Percentiles rank a stretch among this genome's conserved stretches.
Evolutionary conservation across 2,797 vertebrate genomes (phyloP).

Genomic region (Masticophis lateralis): DNA sequence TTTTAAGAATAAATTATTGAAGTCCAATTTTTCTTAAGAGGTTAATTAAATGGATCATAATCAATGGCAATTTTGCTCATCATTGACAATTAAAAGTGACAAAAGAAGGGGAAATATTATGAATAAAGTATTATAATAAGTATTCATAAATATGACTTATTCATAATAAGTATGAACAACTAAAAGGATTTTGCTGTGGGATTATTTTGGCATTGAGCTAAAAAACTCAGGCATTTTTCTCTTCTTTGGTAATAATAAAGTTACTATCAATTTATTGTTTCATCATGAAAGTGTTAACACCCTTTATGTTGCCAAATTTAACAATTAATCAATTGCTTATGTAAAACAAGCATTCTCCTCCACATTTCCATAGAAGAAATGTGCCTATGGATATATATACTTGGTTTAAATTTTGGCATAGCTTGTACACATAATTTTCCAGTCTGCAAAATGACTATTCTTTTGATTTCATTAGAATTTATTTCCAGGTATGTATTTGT

Average conservation of each 20-base stretch:
- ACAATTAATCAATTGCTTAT: background rate
- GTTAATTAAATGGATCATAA: background rate
- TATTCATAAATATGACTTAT: no score
- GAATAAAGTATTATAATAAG: no score
- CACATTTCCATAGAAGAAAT: background rate
- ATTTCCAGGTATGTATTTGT: background rate
- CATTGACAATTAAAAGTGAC: background rate
- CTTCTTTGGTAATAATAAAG: background rate
- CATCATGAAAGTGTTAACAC: background rate
- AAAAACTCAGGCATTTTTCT: background rate
- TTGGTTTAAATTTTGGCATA: background rate
- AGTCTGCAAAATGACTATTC: background rate
- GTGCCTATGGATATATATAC: background rate
- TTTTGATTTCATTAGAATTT: background rate
- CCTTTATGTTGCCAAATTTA: background rate
- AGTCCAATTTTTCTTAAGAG: background rate
- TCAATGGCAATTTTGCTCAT: background rate
- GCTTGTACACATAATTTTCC: background rate
- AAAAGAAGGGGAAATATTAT: background rate
- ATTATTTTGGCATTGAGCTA: background rate
- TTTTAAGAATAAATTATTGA: background rate
- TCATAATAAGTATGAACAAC: background rate
- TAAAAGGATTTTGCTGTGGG: background rate
- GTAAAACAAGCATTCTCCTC: background rate
- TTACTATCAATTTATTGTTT: background rate